These are phyloP conservation scores for Corythaeola cristata DNA, from an alignment of 2,113 vertebrate species.

Conservation along the genomic window DNA sequence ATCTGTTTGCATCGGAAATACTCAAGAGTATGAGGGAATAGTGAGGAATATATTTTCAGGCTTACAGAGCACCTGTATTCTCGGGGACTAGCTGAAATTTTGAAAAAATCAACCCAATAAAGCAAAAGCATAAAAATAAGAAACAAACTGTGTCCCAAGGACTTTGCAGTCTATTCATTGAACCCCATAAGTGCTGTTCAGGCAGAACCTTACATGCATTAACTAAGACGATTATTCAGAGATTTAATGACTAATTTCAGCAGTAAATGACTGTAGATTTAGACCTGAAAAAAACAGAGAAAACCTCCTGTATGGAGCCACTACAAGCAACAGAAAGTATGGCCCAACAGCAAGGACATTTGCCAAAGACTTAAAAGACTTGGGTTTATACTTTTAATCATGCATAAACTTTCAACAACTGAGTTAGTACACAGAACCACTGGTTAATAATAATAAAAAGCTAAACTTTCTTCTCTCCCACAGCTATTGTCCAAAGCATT, in stretches of 20 bases:
- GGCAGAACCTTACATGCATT: neutral
- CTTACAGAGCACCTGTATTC: conserved; percentile 20
- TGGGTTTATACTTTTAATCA: neutral
- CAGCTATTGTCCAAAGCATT: neutral
- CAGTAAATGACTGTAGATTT: neutral
- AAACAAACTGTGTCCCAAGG: neutral
- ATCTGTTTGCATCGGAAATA: conserved; percentile 26
- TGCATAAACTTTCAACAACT: neutral
- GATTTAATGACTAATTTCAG: neutral
- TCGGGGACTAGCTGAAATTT: neutral
- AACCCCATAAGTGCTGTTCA: neutral
- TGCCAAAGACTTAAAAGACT: neutral
- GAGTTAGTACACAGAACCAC: neutral
- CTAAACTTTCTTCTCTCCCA: neutral
- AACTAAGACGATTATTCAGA: neutral
- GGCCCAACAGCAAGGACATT: neutral
- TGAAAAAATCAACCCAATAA: neutral
- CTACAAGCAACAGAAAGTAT: neutral
- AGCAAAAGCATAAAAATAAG: neutral
- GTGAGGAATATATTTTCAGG: conserved; percentile 31
- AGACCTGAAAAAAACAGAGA: neutral
- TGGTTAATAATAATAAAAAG: neutral
- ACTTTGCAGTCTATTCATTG: neutral
- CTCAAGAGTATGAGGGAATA: conserved; percentile 1
- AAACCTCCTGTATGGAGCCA: neutral